Percentiles rank a stretch among this genome's conserved stretches.
These are phyloP conservation scores for Falco biarmicus DNA, from an alignment of 2,797 vertebrate species.

Conservation along the genomic window DNA sequence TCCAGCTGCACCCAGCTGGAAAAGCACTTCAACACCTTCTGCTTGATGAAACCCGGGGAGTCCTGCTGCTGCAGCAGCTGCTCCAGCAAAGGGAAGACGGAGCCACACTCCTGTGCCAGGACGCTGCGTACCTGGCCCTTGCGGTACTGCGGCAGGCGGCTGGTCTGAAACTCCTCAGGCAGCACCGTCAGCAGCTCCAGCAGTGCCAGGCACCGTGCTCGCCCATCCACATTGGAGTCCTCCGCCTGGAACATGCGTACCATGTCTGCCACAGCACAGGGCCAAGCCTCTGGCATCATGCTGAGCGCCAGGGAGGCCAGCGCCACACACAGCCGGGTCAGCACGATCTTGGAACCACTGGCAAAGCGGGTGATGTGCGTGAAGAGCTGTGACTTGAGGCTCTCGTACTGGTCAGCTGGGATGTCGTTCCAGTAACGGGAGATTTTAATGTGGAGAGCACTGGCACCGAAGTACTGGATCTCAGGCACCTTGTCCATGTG, in stretches of 20 bases:
- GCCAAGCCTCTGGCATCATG: slow-evolving; percentile 98
- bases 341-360: slow-evolving; percentile 96
- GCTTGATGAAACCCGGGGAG: slow-evolving; percentile 93
- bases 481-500: slow-evolving; percentile 97
- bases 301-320: slow-evolving; percentile 96
- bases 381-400: slow-evolving; percentile 95
- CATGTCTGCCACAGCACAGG: slow-evolving; percentile 95
- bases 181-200: slow-evolving; percentile 96
- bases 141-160: slow-evolving; percentile 93
- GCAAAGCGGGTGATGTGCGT: slow-evolving; percentile 96
- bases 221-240: slow-evolving; percentile 90
- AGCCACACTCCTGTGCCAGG: slow-evolving; percentile 90
- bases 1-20: slow-evolving; percentile 98
- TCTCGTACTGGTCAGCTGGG: slow-evolving; percentile 95
- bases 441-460: slow-evolving; percentile 97
- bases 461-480: slow-evolving; percentile 99
- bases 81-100: slow-evolving; percentile 93
- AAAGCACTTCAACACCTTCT: slow-evolving; percentile 96
- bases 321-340: slow-evolving; percentile 96
- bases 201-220: slow-evolving; percentile 93
- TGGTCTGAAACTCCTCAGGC: slow-evolving; percentile 98
- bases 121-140: slow-evolving; percentile 95
- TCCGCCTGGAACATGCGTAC: slow-evolving; percentile 96
- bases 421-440: slow-evolving; percentile 99
- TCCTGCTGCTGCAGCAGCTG: slow-evolving; percentile 92